These are phyloP conservation scores for Halocynthia aurantium DNA, from an alignment of 23 tunicate genomes.

Conservation along the genomic window DNA sequence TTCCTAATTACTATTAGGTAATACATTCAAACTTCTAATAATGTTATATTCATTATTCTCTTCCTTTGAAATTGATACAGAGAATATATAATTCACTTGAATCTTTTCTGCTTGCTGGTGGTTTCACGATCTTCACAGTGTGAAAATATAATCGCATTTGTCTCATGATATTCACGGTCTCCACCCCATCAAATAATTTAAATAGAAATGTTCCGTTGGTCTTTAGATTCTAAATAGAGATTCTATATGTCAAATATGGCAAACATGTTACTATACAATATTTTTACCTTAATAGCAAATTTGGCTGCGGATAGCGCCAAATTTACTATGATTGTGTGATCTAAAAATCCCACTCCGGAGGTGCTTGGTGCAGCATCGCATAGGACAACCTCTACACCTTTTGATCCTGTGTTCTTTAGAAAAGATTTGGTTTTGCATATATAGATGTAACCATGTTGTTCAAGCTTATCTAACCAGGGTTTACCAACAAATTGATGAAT, in stretches of 20 bases:
- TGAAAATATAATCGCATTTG: slow-evolving; percentile 23
- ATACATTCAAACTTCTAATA: no score
- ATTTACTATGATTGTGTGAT: slow-evolving; percentile 31
- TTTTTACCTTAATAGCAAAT: slow-evolving; percentile 35
- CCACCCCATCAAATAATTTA: slow-evolving; percentile 41
- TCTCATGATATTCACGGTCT: slow-evolving; percentile 22
- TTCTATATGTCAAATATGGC: neutral
- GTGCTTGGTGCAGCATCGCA: slow-evolving; percentile 88
- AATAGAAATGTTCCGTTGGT: slow-evolving; percentile 49
- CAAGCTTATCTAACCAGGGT: no score
- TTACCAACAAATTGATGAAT: neutral
- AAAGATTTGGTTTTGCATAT: neutral
- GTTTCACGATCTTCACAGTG: slow-evolving; percentile 33
- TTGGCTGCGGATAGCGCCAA: slow-evolving; percentile 25
- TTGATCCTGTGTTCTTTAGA: slow-evolving; percentile 3
- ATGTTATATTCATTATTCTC: no score
- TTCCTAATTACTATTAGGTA: no score
- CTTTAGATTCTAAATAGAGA: slow-evolving; percentile 24
- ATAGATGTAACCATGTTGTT: no score
- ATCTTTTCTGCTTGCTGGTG: slow-evolving; percentile 64
- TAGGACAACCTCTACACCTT: slow-evolving; percentile 51
- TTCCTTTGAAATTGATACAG: slow-evolving; percentile 37
- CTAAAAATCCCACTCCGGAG: slow-evolving; percentile 35
- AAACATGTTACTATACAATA: neutral
- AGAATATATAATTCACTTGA: slow-evolving; percentile 67